Evolutionary conservation across 2,797 vertebrate genomes (phyloP), one percentile per base, ranked within the genome.

Genomic region (Manis crassicaudata): DNA sequence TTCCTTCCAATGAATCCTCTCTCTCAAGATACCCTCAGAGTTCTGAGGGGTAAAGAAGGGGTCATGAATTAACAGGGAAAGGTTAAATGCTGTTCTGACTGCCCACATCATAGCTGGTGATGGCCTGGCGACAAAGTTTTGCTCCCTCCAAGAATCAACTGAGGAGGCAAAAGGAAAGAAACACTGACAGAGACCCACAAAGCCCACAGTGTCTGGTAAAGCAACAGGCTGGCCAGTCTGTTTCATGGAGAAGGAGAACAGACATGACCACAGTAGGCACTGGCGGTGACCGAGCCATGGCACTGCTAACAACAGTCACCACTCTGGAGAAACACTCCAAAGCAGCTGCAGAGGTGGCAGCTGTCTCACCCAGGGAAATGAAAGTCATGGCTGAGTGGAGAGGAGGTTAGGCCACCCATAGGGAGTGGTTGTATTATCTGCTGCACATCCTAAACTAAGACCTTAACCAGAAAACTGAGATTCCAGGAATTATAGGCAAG

Each of bases 291-390:
- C 96, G 96, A 93, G 80, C 94, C 94, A 56, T 80, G 65, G 81
- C 0, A 0, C 6, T 46, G 32, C 62, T 90, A 32, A 17, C 14
- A 89, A 77, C 70, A 90, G 85, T 63, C 56, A 43, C 89, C 68
- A 50, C 77, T 65, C 67, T 23, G 79, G 25, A 87, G 72, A 77
- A 84, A 32, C 1, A 3, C 43, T 21, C 46, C 52, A 11, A 5
- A 25, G 88, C 83, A 76, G 90, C 79, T 85, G 80, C 93, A 72
- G 81, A 92, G 75, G 52, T 3, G 1, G 67, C 14, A 37, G 68
- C 83, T 87, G 46, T 94, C 85, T 96, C 58, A 60, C 73, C 21
- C 37, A 92, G 92, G 94, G 92, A 96, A 94, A 92, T 14, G n/a
- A 17, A 73, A 50, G 25, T 92, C 96, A 85, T 0, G 10, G 93